Evolutionary conservation across 2,888 invertebrate genomes (phyloP), one percentile per base, ranked within the genome.

Genomic region (Trissonchulus sp.): DNA sequence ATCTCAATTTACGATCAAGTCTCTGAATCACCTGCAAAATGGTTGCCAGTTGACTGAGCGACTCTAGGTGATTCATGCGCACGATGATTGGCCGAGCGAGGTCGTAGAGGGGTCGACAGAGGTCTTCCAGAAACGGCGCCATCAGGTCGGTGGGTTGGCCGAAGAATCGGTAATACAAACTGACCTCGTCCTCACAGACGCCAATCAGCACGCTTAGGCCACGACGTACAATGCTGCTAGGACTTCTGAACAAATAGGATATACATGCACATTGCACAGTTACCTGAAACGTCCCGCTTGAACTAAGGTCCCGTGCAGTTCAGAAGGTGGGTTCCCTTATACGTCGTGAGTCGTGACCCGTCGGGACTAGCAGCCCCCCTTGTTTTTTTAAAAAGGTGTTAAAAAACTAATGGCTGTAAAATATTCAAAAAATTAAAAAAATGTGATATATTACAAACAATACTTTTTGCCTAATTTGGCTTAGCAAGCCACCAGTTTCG

Each of bases 1-100:
- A 60, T 60, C 60, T 60, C n/a, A 60, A n/a, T 60, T 60, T 8
- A 28, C n/a, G n/a, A n/a, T 15, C 8, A 28, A 8, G n/a, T 15
- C 33, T 8, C n/a, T 65, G n/a, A 8, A 28, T 65, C n/a, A 65
- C 68, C 77, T 93, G 89, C 62, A 98, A 86, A 80, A 98, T 96
- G 63, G 93, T 92, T 84, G 98, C 98, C 72, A 99, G 90, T 86
- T 99, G 99, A 0, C 97, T 93, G 34, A 99, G 87, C 0, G 98
- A 97, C 88, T 99, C 99, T 83, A 99, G 87, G 85, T 99, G 98
- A 84, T 95, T 94, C 77, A 98, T 93, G 85, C 95, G 93, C 78
- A 99, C 95, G 75, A 99, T 91, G 80, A 93, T 90, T 0, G 99
- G 98, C 1, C 98, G 88, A 78, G 99, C 87, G 2, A 91, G 90